These are phyloP conservation scores for Rhabdomys dilectus DNA, from an alignment of 2,113 vertebrate genomes.

Conservation along the genomic window DNA sequence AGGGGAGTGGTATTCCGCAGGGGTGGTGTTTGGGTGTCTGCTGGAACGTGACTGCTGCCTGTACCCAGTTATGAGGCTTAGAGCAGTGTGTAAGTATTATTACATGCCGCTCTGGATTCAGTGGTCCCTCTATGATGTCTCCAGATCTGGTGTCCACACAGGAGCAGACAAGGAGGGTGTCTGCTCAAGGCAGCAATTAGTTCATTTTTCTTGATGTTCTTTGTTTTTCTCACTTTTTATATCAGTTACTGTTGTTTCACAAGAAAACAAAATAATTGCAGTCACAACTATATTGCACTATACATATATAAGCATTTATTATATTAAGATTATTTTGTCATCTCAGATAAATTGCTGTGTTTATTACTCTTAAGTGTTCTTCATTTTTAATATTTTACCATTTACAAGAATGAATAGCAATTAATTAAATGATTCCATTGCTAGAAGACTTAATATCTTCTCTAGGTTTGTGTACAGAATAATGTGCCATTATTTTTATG, in stretches of 20 bases:
- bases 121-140: too few relatives aligned
- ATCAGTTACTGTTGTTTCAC: slow-evolving; percentile 46
- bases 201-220: slow-evolving; percentile 66
- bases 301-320: not conserved
- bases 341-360: slow-evolving; percentile 10
- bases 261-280: not conserved
- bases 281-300: not conserved
- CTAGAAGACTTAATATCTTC: not conserved
- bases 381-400: slow-evolving; percentile 60
- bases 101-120: too few relatives aligned
- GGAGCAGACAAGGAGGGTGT: too few relatives aligned
- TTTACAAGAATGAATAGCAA: slow-evolving; percentile 50
- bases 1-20: too few relatives aligned
- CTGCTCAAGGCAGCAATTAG: slow-evolving; percentile 17
- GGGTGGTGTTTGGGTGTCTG: too few relatives aligned
- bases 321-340: slow-evolving; percentile 57
- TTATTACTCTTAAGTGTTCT: slow-evolving; percentile 46
- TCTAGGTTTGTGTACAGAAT: not conserved
- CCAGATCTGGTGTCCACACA: too few relatives aligned
- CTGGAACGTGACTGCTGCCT: too few relatives aligned
- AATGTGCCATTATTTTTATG: not conserved
- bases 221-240: slow-evolving; percentile 23
- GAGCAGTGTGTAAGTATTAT: too few relatives aligned
- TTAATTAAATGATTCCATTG: slow-evolving; percentile 41
- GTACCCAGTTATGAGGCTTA: too few relatives aligned